Evolutionary conservation across 2,797 vertebrate genomes (phyloP).

Genomic region (Periophthalmus magnuspinnatus): DNA sequence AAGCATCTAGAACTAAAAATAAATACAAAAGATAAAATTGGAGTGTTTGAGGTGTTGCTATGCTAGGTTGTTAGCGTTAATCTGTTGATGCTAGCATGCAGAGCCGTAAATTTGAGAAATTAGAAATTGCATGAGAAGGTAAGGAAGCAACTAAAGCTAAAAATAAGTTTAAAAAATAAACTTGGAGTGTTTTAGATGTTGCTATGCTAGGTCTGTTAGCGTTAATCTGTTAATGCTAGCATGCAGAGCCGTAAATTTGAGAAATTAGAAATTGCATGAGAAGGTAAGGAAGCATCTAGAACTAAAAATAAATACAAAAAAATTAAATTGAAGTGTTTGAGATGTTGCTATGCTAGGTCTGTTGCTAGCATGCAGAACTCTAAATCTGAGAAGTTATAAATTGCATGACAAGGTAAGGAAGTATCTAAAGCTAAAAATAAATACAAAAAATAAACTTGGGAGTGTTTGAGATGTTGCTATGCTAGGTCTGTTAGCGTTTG

Average conservation of each 20-base stretch:
- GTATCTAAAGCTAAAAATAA: constrained; percentile 72
- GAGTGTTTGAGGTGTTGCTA: too few species aligned
- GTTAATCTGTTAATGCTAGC: constrained; percentile 80
- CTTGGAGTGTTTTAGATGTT: too few species aligned
- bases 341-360: constrained; percentile 84
- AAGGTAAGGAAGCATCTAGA: constrained; percentile 77
- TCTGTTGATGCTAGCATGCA: constrained; percentile 82
- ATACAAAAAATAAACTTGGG: constrained; percentile 1
- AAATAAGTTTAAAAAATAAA: neutral
- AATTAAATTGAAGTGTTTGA: constrained; percentile 68
- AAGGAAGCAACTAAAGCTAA: constrained; percentile 76
- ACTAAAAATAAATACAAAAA: constrained; percentile 45
- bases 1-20: constrained; percentile 74
- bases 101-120: constrained; percentile 90
- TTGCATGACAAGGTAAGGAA: constrained; percentile 77
- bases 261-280: constrained; percentile 78
- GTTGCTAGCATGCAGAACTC: constrained; percentile 82
- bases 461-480: constrained; percentile 87
- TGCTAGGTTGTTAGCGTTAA: constrained; percentile 83
- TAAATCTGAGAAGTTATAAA: constrained; percentile 88
- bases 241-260: constrained; percentile 90
- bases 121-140: constrained; percentile 78
- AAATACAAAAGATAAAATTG: neutral
- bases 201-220: too few species aligned
- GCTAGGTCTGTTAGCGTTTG: constrained; percentile 88